phyloP scores from a whole-genome alignment of 2,797 vertebrate genomes.

The Bufotes viridis region DNA sequence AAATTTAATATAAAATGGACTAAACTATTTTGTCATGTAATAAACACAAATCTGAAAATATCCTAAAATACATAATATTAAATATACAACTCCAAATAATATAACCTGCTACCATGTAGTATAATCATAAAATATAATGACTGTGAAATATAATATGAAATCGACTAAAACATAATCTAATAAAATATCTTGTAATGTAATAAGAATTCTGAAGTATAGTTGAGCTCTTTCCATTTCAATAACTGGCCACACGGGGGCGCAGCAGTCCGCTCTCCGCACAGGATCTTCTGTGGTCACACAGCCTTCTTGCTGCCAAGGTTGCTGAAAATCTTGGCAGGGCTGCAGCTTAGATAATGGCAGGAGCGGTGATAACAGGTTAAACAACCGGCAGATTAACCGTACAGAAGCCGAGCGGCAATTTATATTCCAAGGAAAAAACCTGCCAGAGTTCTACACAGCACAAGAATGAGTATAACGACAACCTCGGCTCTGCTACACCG shows the following conservation, averaged over 20 bases:
- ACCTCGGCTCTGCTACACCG: neutral
- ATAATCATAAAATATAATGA: too few species aligned
- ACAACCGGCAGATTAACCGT: neutral
- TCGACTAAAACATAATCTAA: too few species aligned
- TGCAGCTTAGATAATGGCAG: neutral
- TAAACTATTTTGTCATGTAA: too few species aligned
- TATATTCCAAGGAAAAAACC: neutral
- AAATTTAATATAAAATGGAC: too few species aligned
- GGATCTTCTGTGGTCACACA: neutral
- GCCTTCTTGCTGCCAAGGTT: neutral
- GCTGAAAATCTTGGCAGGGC: neutral
- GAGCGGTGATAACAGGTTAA: constrained; percentile 1
- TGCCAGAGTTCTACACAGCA: neutral
- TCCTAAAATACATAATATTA: too few species aligned
- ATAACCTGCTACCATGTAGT: too few species aligned
- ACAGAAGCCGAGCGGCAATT: neutral
- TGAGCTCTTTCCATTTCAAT: neutral
- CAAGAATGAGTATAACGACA: neutral
- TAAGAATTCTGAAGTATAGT: too few species aligned
- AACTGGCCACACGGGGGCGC: constrained; percentile 1
- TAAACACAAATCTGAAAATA: too few species aligned
- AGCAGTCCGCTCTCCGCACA: neutral
- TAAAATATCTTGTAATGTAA: too few species aligned
- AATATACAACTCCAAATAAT: too few species aligned
- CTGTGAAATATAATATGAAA: too few species aligned